Evolutionary conservation across 2,797 vertebrate genomes (phyloP), one percentile per base, ranked within the genome.

Genomic region (Hyperoplus lanceolatus): DNA sequence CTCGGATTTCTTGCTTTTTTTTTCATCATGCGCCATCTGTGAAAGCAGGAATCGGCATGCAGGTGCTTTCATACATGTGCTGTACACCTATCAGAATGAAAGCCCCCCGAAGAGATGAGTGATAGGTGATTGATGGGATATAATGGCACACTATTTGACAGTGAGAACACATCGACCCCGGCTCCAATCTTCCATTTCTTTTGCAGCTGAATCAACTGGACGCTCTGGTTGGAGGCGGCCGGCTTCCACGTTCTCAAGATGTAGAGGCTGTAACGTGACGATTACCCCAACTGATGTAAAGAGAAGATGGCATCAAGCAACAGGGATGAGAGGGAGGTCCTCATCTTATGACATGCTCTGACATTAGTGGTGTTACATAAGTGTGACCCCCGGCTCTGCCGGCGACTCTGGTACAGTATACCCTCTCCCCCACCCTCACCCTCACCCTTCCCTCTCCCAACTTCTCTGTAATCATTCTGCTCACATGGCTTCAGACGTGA

Each of bases 331-430:
- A 73, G 41, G 62, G 50, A 82, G 76, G 73, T 64, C 84, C 67
- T 87, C 85, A 61, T 87, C 69, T 82, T 82, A 75, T 80, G 66
- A 77, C 81, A 90, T 79, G 81, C 57, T 82, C 81, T 91, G 85
- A 92, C 92, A 90, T 91, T 85, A 91, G 84, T 53, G 45, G 51
- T 58, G 77, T 95, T 94, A 82, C 85, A 86, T 93, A 94, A 94
- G 77, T 49, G 70, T 86, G 82, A 90, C 92, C 92, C 79, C 87
- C 38, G 77, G 92, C 90, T 86, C 74, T 70, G 63, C 77, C 55
- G 64, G 74, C 62, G 57, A 84, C 79, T 75, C 73, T 63, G 60
- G 56, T 71, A 65, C 57, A 59, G 63, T 48, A 42, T 4, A 16
- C 8, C 51, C 46, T 39, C 57, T 29, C 38, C 36, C 4, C 1